These are phyloP conservation scores for Callaeas wilsoni DNA, from an alignment of 2,113 vertebrate genomes.

Conservation along the genomic window DNA sequence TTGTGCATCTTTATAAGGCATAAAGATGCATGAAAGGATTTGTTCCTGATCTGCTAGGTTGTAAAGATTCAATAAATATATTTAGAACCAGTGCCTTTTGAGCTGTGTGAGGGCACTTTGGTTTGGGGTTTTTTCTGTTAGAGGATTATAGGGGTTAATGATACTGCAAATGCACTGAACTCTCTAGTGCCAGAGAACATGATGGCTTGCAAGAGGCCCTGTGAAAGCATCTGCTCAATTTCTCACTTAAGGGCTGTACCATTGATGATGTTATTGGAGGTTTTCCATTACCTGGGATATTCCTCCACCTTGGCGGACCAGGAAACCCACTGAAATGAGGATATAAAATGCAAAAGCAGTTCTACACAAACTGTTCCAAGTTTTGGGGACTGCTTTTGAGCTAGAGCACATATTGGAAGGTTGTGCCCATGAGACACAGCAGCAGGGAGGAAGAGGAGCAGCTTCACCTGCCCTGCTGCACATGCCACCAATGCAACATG, in stretches of 20 bases:
- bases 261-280: neutral
- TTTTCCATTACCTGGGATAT: neutral
- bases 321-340: neutral
- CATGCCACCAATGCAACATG: fast-evolving
- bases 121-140: neutral
- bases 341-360: neutral
- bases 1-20: neutral
- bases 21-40: neutral
- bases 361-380: neutral
- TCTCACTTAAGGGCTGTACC: neutral
- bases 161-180: neutral
- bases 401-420: fast-evolving
- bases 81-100: neutral
- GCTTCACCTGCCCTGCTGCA: neutral
- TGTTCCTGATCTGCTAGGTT: neutral
- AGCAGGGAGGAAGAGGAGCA: neutral
- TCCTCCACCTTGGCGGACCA: neutral
- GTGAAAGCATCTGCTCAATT: neutral
- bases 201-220: fast-evolving
- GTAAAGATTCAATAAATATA: neutral
- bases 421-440: fast-evolving
- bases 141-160: neutral
- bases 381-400: neutral
- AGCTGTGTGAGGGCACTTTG: neutral
- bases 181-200: neutral